Conservation (phyloP, 1,140 invertebrate genomes). For the Drosophila jambulina region DNA sequence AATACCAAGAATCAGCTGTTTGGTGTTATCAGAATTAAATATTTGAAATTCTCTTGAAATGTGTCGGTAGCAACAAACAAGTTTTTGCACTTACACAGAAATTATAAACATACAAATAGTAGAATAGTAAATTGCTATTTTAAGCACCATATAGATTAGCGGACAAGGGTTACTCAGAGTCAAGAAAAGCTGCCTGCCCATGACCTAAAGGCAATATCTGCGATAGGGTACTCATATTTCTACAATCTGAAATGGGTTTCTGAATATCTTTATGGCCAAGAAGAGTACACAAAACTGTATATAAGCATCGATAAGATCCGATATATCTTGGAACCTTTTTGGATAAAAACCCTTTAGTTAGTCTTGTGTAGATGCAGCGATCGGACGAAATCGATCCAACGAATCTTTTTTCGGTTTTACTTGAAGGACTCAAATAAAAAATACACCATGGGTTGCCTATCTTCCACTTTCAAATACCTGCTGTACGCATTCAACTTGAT, state of each 20-base stretch:
- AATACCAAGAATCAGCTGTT: neutral
- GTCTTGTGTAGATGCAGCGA: neutral
- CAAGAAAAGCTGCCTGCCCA: neutral
- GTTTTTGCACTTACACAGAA: neutral
- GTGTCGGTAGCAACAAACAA: conserved; percentile 4
- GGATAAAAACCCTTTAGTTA: conserved; percentile 8
- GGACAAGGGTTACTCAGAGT: neutral
- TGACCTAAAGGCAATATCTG: conserved; percentile 7
- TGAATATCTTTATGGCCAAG: conserved; percentile 7
- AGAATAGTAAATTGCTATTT: neutral
- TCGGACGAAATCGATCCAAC: neutral
- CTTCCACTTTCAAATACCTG: conserved; percentile 72
- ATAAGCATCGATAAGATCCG: conserved; percentile 9
- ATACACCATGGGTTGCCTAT: conserved; percentile 74
- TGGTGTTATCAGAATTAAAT: neutral
- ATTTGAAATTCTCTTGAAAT: neutral
- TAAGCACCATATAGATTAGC: conserved; percentile 3
- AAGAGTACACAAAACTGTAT: conserved; percentile 6
- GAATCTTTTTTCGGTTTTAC: no score
- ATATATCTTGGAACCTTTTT: neutral
- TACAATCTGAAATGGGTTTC: conserved; percentile 1
- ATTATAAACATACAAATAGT: neutral
- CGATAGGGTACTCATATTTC: no score
- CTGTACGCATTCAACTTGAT: conserved; percentile 77
- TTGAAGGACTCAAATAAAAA: no score